A percentile compares a stretch with the other conserved stretches of the same genome.
These are phyloP conservation scores for Oryctolagus cuniculus DNA, from an alignment of 2,113 vertebrate species.

Conservation along the genomic window DNA sequence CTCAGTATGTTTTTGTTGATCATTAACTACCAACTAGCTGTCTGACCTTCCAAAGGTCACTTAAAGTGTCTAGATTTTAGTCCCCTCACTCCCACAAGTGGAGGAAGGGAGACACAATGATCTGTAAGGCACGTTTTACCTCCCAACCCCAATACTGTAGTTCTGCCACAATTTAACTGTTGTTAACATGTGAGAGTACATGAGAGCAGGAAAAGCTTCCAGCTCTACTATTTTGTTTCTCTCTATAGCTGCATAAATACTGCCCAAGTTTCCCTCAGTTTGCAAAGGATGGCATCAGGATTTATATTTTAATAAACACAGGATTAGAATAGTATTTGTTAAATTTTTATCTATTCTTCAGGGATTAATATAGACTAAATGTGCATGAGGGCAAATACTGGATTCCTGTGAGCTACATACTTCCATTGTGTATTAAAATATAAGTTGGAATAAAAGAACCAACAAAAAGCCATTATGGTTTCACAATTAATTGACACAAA, in stretches of 20 bases:
- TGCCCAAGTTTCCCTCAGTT: neutral
- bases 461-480: slow-evolving; percentile 41
- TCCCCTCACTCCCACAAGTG: neutral
- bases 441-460: slow-evolving; percentile 58
- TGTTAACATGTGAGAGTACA: slow-evolving; percentile 29
- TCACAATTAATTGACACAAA: slow-evolving; percentile 28
- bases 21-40: slow-evolving; percentile 39
- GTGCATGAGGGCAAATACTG: slow-evolving; percentile 42
- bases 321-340: neutral
- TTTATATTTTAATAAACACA: slow-evolving; percentile 50
- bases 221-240: neutral
- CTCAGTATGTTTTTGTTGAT: neutral
- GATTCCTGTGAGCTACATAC: slow-evolving; percentile 13
- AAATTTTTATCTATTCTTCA: slow-evolving; percentile 45
- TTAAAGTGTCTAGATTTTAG: slow-evolving; percentile 24
- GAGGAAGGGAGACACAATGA: neutral
- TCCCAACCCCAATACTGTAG: neutral
- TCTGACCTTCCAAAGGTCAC: slow-evolving; percentile 46
- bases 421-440: slow-evolving; percentile 55
- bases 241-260: neutral
- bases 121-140: neutral
- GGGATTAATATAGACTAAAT: slow-evolving; percentile 20
- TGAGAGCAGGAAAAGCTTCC: neutral
- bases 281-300: neutral
- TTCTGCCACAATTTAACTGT: neutral